Evolutionary conservation across 2,888 invertebrate genomes (phyloP), one percentile per base, ranked within the genome.

Genomic region (Dendrolimus pini): DNA sequence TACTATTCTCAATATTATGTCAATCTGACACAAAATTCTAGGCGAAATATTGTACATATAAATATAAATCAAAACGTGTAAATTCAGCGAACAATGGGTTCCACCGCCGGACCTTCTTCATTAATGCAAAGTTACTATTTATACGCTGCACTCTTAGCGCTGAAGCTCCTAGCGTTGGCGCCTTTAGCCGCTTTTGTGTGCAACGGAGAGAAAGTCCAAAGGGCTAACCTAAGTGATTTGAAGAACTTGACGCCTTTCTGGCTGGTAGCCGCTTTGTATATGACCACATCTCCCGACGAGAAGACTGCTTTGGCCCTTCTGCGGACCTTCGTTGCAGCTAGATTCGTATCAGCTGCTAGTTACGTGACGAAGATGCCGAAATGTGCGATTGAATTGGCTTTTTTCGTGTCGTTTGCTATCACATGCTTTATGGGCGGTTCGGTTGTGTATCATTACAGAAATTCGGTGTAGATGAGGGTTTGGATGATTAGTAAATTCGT

Each of bases 231-330:
- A n/a, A 71, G 75, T 2, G 84, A 84, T 55, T 59, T 85, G 56
- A 84, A 85, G 69, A 74, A 72, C 13, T 56, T 84, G 9, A 75
- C 79, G 1, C 84, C 85, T 0, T 83, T 78, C 59, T 85, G 85
- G 85, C 64, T 82, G 1, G 68, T 79, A 0, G 80, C 76, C 2
- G 82, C 78, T 0, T 55, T 85, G 9, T 83, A 80, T 59, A 66
- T 80, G 9, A 82, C 80, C 0, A 81, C 77, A 0, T 61, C 65
- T 7, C 81, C 78, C 1, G 56, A 47, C 12, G 9, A 47, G 47
- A 47, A 12, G 9, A 47, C 10, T 42, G 7, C 55, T 57, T 7
- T 7, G 30, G 8, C 13, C 53, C 41, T 47, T 57, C 55, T 7
- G 55, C 56, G 1, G 9, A 18, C 10, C n/a, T 59, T 1, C 53